phyloP scores from a whole-genome alignment of 2,113 vertebrate species.

The Corvus cornix region DNA sequence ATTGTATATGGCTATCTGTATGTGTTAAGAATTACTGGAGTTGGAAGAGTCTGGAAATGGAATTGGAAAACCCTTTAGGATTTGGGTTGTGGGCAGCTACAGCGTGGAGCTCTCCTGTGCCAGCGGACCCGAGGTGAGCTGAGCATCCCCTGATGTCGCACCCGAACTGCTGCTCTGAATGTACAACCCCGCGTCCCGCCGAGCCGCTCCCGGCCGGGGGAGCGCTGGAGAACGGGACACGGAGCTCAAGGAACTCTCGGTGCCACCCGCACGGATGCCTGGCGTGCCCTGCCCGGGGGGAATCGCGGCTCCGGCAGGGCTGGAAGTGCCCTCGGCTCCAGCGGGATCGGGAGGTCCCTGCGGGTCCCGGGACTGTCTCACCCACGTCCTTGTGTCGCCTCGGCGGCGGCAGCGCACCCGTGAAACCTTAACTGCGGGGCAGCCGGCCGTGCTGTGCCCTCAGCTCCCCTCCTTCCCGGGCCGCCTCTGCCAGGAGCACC shows the following conservation, averaged over 20 bases:
- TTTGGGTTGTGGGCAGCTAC: background rate
- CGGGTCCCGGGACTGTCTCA: background rate
- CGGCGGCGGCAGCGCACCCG: background rate
- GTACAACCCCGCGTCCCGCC: background rate
- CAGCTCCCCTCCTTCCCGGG: background rate
- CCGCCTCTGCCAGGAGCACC: background rate
- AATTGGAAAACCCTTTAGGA: background rate
- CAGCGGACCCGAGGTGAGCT: background rate
- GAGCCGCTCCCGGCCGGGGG: background rate
- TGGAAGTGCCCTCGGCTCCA: background rate
- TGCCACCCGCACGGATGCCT: background rate
- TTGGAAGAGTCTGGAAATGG: background rate
- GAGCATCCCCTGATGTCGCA: background rate
- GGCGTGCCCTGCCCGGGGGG: background rate
- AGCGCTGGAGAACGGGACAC: accelerated
- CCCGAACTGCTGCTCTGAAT: background rate
- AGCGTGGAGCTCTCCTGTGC: background rate
- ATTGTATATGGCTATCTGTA: conserved; percentile 24
- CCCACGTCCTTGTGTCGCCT: background rate
- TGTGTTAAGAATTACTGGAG: conserved; percentile 1
- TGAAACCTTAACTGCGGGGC: background rate
- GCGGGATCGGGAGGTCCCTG: background rate
- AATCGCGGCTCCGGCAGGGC: background rate
- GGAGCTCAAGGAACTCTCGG: accelerated
- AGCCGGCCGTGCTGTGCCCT: background rate